Base-by-base conservation (phyloP, 30 jellyfish, hydroid and myxozoan genomes). In the Aurelia aurita region DNA sequence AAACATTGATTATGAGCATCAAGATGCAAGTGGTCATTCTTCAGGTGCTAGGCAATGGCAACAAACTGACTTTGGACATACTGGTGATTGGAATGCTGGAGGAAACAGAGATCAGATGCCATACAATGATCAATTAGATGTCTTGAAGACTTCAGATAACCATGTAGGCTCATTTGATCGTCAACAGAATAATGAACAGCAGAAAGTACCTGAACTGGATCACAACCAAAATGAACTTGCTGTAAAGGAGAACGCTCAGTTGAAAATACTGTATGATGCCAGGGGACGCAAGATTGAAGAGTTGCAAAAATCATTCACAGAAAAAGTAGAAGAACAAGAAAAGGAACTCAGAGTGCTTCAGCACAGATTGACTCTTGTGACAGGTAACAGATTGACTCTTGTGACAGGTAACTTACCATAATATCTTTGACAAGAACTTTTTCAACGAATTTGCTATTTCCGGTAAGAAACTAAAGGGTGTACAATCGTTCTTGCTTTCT, bases 271-370 rank as follows among this genome's bases (percentile, higher is more conserved):
- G n/a, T 92, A 92, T 49, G 91, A 86, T 15, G 98, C 94, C 4
- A 60, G 98, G 22, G 98, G 98, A 2, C 64, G 89, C 45, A 92
- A 92, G 70, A 86, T 92, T 35, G 97, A 92, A 44, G 92, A 79
- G 60, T 72, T 92, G 74, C 92, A 79, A 76, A 61, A 46, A 39
- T 22, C 28, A 3, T 18, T 87, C 27, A 89, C 82, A 58, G 84
- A 34, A 21, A 61, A 34, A 53, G 86, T 28, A 15, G 97, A 86
- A 47, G 87, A 80, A 43, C 72, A 57, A 0, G 88, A 69, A 15
- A 79, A 78, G 81, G 95, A 92, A 51, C 29, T 72, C 14, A 58
- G 98, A 54, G 72, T 92, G 27, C 28, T 92, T 71, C 89, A 87
- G 39, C 98, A 92, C 53, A 86, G 76, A 49, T 44, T 92, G 22